Evolutionary conservation across 2,888 invertebrate species (phyloP), one percentile per base, ranked within the genome.

Genomic region (Steromphala cineraria): DNA sequence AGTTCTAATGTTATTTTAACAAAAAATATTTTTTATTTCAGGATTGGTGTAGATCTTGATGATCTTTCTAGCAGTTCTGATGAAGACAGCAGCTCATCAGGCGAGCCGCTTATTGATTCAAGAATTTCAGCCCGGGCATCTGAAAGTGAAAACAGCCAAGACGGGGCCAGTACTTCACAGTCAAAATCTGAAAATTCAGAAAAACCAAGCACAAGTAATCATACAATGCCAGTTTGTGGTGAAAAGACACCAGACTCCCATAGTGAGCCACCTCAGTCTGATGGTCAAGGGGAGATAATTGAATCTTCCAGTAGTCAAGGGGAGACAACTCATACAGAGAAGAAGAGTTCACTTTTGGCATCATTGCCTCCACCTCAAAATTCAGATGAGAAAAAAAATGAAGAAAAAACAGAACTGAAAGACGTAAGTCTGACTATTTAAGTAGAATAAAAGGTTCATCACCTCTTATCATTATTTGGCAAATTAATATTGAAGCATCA

Each of bases 21-120:
- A 36, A 7, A 36, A 36, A 36, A 36, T 4, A 4, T 46, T 10
- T 46, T 10, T 10, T 5, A 13, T 40, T 83, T 19, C 79, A 90
- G 90, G 88, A 79, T 90, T 67, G 90, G 89, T 67, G 80, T 90
- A 40, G 89, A 89, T 77, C 80, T 87, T 46, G 89, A 89, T 84
- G 89, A 88, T 55, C 81, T 88, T 15, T 87, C 87, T 81, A 88
- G 87, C 17, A 55, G 71, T 24, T 82, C 80, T 17, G 83, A 88
- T 21, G 87, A 85, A 56, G 88, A 87, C 52, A 79, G 8, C 80
- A 80, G 53, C 79, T 79, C 62, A 15, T 62, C 62, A 15, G 28
- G 24, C 2, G 28, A 62, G 5, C 28, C 2, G 15, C 28, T 2
- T 7, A n/a, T 17, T 24, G 0, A 4, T 13, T 13, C 62, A 7